phyloP scores from a whole-genome alignment of 2,888 invertebrate species.

The Stenotaenia linearis region DNA sequence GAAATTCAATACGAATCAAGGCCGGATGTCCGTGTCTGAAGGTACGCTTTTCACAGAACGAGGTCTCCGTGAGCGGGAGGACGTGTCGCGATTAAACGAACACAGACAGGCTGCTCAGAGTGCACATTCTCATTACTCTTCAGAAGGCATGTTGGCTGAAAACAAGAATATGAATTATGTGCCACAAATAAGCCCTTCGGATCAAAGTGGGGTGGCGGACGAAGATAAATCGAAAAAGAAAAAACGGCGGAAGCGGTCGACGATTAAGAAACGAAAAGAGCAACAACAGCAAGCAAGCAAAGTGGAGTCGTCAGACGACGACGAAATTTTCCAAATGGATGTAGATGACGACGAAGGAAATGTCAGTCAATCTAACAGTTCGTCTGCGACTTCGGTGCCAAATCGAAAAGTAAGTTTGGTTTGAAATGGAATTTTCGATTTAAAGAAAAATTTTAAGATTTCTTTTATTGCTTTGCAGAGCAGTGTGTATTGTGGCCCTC shows the following conservation, averaged over 20 bases:
- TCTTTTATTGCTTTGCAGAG: background rate
- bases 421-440: too few species aligned
- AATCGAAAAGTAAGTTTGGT: background rate
- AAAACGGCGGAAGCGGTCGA: conserved; percentile 42
- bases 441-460: too few species aligned
- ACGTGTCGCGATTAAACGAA: background rate
- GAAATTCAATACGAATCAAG: background rate
- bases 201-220: background rate
- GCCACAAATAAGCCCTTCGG: background rate
- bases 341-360: conserved; percentile 38
- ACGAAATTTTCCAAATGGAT: conserved; percentile 40
- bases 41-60: background rate
- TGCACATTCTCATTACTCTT: conserved; percentile 16
- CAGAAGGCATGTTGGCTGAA: background rate
- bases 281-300: conserved; percentile 6
- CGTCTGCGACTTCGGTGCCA: conserved; percentile 34
- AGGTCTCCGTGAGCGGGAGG: background rate
- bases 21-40: conserved; percentile 2
- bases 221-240: conserved; percentile 40
- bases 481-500: background rate
- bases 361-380: conserved; percentile 32
- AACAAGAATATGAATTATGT: background rate
- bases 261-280: conserved; percentile 29
- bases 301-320: conserved; percentile 34
- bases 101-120: background rate